These are phyloP conservation scores for Diaprepes abbreviatus DNA, from an alignment of 2,888 invertebrate genomes.

Conservation along the genomic window DNA sequence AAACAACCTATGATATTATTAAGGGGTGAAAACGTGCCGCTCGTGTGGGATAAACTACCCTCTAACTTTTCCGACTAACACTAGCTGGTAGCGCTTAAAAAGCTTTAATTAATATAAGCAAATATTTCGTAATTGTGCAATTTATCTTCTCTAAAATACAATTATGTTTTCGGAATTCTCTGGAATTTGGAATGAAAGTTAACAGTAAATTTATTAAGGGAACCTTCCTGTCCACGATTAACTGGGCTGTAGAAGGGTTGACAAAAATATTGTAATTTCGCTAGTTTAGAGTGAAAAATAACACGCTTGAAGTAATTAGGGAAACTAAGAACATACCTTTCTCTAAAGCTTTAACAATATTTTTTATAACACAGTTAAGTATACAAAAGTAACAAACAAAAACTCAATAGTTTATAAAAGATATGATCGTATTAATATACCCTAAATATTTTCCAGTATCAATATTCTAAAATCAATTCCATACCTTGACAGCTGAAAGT, in stretches of 20 bases:
- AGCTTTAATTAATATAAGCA: constrained; percentile 41
- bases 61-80: constrained; percentile 10
- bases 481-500: no score
- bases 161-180: constrained; percentile 43
- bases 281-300: constrained; percentile 1
- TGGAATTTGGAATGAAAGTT: constrained; percentile 46
- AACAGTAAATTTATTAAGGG: constrained; percentile 45
- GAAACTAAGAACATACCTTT: background rate
- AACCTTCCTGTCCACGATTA: constrained; percentile 19
- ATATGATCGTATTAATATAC: no score
- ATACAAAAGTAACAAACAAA: no score
- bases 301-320: background rate
- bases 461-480: no score
- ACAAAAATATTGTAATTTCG: constrained; percentile 13
- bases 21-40: constrained; percentile 8
- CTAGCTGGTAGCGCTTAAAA: constrained; percentile 19
- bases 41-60: constrained; percentile 16
- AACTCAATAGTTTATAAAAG: no score
- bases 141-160: constrained; percentile 42
- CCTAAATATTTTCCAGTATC: no score
- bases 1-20: constrained; percentile 14
- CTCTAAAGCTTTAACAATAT: no score
- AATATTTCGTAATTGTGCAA: constrained; percentile 48
- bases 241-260: background rate
- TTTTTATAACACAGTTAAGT: no score